Conservation (phyloP, 2,888 invertebrate genomes). For the Ellobium chinense region DNA sequence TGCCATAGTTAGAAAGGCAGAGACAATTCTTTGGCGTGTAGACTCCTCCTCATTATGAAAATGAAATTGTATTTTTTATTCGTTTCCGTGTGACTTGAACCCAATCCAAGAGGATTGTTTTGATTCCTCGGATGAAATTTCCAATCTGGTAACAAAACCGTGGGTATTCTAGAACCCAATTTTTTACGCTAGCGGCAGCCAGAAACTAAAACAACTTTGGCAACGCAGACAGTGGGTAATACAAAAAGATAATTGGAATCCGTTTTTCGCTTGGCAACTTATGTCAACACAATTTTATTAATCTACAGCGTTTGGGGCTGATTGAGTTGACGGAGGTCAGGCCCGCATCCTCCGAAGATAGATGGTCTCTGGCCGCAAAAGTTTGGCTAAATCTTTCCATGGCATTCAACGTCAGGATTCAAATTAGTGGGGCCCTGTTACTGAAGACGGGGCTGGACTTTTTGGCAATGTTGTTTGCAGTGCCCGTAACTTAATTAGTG, state of each 20-base stretch:
- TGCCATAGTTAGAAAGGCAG: too few relatives aligned
- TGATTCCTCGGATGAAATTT: background rate
- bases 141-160: background rate
- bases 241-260: slow-evolving; percentile 29
- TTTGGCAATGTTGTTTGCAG: slow-evolving; percentile 8
- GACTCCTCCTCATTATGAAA: too few relatives aligned
- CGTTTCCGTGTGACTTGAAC: too few relatives aligned
- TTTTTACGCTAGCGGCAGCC: background rate
- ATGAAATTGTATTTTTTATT: too few relatives aligned
- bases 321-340: slow-evolving; percentile 32
- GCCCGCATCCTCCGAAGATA: background rate
- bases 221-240: background rate
- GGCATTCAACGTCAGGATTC: slow-evolving; percentile 33
- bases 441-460: background rate
- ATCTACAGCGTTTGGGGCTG: slow-evolving; percentile 28
- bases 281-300: slow-evolving; percentile 42
- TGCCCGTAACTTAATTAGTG: slow-evolving; percentile 12
- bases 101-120: too few relatives aligned
- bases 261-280: slow-evolving; percentile 38
- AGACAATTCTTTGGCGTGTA: too few relatives aligned
- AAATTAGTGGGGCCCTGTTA: background rate
- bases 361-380: slow-evolving; percentile 18
- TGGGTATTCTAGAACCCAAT: background rate
- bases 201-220: slow-evolving; percentile 2
- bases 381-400: slow-evolving; percentile 34